Evolutionary conservation across 2,797 vertebrate genomes (phyloP), one percentile per base, ranked within the genome.

Genomic region (Lutjanus argentimaculatus): DNA sequence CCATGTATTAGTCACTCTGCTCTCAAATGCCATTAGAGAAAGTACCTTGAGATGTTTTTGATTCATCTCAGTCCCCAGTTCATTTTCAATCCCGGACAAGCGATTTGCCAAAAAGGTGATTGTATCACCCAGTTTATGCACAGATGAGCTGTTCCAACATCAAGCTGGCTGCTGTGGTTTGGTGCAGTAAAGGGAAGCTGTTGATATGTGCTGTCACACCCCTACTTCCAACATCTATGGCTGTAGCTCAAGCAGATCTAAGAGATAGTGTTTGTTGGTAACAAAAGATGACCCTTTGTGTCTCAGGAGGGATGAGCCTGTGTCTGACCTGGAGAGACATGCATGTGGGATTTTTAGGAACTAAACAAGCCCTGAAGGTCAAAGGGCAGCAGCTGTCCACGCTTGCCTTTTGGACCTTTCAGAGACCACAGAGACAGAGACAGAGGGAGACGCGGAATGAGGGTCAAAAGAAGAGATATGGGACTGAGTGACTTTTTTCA

Each of bases 301-400:
- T 17, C 43, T 49, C 63, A 51, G 49, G 40, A 65, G 69, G 45
- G 30, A 46, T 22, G 67, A 65, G 59, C 12, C 36, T 70, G 73
- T 46, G 42, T 67, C 61, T 69, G 72, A 72, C 62, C 67, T 40
- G 43, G n/a, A 72, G 52, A 71, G 49, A 80, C 72, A 64, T 59
- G 61, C 79, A 63, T 48, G 30, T 67, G 58, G 72, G 63, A 77
- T 66, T 77, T 84, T 82, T 30, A 84, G 63, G 53, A 82, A 83
- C 71, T 13, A 62, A 36, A 81, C 40, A 78, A 25, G 11, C 22
- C 65, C 53, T 64, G 30, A 58, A 77, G 72, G 84, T 88, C 73
- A 84, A 80, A 88, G 79, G 72, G 48, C 79, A 82, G 65, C 86
- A 90, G 72, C 79, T 91, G 83, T 77, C 74, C 71, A 77, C 77